Evolutionary conservation across 2,888 invertebrate species (phyloP).

Genomic region (Junonia oenone): DNA sequence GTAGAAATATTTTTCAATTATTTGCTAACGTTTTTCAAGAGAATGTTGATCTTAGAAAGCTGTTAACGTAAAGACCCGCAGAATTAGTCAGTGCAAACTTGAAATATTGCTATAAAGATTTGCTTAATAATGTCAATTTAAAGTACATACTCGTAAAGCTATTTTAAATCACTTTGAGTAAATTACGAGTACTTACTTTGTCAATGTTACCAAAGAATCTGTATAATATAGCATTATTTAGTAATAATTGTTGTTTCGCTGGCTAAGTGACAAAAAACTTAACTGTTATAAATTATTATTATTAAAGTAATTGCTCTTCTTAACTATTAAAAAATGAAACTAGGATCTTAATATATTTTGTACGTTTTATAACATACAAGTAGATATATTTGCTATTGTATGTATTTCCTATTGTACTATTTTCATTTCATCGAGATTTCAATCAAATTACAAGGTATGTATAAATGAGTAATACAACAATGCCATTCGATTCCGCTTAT

Average conservation of each 20-base stretch:
- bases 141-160: not conserved
- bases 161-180: not conserved
- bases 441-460: not conserved
- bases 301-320: not conserved
- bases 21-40: not conserved
- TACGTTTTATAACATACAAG: not conserved
- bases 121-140: not conserved
- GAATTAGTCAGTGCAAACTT: conserved; percentile 12
- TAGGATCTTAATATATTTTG: not conserved
- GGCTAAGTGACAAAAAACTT: not conserved
- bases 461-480: not conserved
- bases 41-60: conserved; percentile 10
- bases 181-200: not conserved
- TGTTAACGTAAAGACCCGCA: conserved; percentile 4
- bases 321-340: not conserved
- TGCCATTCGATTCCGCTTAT: not conserved
- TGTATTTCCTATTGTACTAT: not conserved
- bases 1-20: too few relatives aligned
- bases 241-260: not conserved
- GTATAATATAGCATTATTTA: not conserved
- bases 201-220: not conserved
- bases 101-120: not conserved
- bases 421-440: not conserved
- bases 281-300: not conserved
- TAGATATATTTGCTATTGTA: not conserved